Evolutionary conservation across 2,888 invertebrate genomes (phyloP), one percentile per base, ranked within the genome.

Genomic region (Lordiphosa fenestrarum): DNA sequence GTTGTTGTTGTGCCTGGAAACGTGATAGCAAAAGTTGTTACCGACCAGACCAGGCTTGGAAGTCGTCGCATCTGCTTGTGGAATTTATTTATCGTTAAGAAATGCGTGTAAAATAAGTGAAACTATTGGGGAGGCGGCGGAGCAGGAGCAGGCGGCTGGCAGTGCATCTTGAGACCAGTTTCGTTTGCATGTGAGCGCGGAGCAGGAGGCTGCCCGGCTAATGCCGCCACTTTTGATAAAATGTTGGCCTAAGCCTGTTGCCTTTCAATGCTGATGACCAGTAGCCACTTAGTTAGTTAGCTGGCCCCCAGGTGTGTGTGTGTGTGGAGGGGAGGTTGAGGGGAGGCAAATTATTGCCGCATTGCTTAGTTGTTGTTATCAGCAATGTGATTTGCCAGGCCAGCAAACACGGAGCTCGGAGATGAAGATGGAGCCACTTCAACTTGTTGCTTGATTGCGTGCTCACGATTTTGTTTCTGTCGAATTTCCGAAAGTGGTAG

Each of bases 401-500:
- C 63, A 55, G 42, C 25, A 38, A 10, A 36, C 33, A 39, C 19
- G 39, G 39, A 50, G 49, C 38, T 39, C 12, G 19, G 39, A 44
- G 38, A 38, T 59, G 58, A 37, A 59, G 42, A 50, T 60, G 60
- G 60, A 46, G 59, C 50, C 51, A 50, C 48, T 49, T 37, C 53
- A 54, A 49, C 53, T 54, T 63, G 64, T 64, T 63, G 69, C 78
- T 59, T 74, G 73, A 57, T 58, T 54, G 53, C 63, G 57, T 67
- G 67, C 63, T 68, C 68, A 71, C 65, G 65, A 64, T 49, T 64
- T 57, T 60, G 61, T 53, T 72, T 73, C 60, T 66, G 66, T 76
- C 73, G 77, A 77, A 69, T 81, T 84, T 84, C 85, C 63, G 85
- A 85, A 85, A 85, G 85, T 85, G 78, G 85, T 74, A 86, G 85